Evolutionary conservation across 2,888 invertebrate species (phyloP).

Genomic region (Mycalesis mineus): DNA sequence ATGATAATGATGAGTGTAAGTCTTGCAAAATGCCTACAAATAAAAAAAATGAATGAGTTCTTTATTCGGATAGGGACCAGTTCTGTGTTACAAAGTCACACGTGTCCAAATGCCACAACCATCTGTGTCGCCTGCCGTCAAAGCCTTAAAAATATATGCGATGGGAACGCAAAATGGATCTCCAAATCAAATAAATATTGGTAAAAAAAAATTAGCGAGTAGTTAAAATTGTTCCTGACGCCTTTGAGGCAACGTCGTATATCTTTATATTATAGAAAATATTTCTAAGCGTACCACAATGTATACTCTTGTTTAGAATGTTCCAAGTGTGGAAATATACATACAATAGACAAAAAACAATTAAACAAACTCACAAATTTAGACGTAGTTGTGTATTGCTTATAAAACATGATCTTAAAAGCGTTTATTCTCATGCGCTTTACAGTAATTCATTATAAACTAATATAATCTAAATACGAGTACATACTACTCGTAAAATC

Average conservation of each 20-base stretch:
- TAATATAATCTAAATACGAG: too few relatives aligned
- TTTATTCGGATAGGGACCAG: too few relatives aligned
- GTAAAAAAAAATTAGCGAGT: constrained; percentile 67
- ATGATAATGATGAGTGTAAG: too few relatives aligned
- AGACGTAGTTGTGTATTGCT: too few relatives aligned
- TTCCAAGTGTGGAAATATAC: neutral
- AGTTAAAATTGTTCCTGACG: constrained; percentile 77
- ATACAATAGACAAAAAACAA: too few relatives aligned
- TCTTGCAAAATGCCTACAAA: too few relatives aligned
- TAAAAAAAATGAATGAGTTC: too few relatives aligned
- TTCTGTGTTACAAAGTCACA: neutral
- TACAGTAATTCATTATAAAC: too few relatives aligned
- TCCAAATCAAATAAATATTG: constrained; percentile 61
- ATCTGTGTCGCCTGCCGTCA: constrained; percentile 23
- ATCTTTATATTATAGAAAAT: constrained; percentile 60
- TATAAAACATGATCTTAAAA: too few relatives aligned
- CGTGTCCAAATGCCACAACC: constrained; percentile 14
- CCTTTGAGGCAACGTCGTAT: constrained; percentile 74
- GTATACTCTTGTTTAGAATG: constrained; percentile 27
- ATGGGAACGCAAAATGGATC: constrained; percentile 64
- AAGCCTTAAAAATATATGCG: constrained; percentile 57
- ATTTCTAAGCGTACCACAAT: constrained; percentile 61
- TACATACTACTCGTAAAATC: too few relatives aligned
- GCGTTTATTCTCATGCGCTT: too few relatives aligned
- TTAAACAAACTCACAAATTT: too few relatives aligned